These are phyloP conservation scores for Lacerta agilis DNA, from an alignment of 2,797 vertebrate genomes.

Conservation along the genomic window DNA sequence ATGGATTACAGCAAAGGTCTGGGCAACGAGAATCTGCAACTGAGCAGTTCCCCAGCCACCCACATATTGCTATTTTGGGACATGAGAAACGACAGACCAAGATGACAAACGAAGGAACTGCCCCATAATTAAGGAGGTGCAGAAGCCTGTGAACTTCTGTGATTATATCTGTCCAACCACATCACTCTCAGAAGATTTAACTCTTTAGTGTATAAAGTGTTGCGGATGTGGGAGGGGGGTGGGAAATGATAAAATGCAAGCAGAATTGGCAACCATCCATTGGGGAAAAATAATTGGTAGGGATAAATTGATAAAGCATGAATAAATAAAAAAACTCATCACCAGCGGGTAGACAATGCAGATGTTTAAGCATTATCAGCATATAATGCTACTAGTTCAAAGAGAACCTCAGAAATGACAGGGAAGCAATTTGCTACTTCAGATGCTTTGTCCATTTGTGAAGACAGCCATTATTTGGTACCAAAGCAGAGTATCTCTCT, in stretches of 20 bases:
- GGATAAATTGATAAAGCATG: not conserved
- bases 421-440: slow-evolving; percentile 35
- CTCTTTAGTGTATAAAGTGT: not conserved
- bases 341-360: not conserved
- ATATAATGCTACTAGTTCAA: not conserved
- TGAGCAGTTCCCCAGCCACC: not conserved
- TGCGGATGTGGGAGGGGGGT: not conserved
- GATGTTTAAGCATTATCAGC: slow-evolving; percentile 1
- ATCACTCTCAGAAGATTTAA: not conserved
- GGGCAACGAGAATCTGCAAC: not conserved
- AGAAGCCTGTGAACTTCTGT: not conserved
- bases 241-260: slow-evolving; percentile 9
- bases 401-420: not conserved
- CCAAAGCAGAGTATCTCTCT: slow-evolving; percentile 26
- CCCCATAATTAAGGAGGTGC: no score
- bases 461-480: not conserved
- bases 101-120: slow-evolving; percentile 62
- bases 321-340: not conserved
- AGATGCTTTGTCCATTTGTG: slow-evolving; percentile 20
- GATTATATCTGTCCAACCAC: not conserved
- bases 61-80: slow-evolving; percentile 50
- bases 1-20: not conserved
- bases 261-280: not conserved
- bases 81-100: slow-evolving; percentile 65
- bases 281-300: not conserved